phyloP scores from a whole-genome alignment of 1,140 invertebrate genomes.

The Hyposmocoma kahamanoa region DNA sequence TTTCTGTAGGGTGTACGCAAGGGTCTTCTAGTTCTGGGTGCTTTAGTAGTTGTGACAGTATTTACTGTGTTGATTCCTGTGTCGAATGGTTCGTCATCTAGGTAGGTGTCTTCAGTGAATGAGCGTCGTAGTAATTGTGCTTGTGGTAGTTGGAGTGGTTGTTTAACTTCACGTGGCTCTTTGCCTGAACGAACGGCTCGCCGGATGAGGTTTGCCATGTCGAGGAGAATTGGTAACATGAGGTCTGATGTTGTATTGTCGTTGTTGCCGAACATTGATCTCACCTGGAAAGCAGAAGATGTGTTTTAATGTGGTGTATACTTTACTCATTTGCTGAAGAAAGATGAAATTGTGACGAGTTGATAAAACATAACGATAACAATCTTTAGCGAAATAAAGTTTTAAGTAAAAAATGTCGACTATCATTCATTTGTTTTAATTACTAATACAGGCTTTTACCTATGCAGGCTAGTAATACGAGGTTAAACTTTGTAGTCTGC shows the following conservation, averaged over 20 bases:
- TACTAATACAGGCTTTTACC: too few species aligned
- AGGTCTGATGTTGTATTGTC: slow-evolving; percentile 73
- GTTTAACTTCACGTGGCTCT: slow-evolving; percentile 40
- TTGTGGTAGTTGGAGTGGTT: slow-evolving; percentile 34
- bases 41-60: slow-evolving; percentile 7
- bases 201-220: slow-evolving; percentile 77
- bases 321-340: too few species aligned
- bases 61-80: neutral
- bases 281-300: slow-evolving; percentile 75
- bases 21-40: slow-evolving; percentile 11
- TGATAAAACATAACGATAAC: too few species aligned
- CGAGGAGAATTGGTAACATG: slow-evolving; percentile 77
- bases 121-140: slow-evolving; percentile 56
- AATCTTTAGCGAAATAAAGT: too few species aligned
- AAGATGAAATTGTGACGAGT: too few species aligned
- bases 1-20: slow-evolving; percentile 6
- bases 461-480: too few species aligned
- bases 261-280: slow-evolving; percentile 74
- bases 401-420: too few species aligned
- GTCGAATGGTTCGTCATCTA: slow-evolving; percentile 22
- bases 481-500: too few species aligned
- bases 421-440: too few species aligned
- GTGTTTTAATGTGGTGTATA: too few species aligned
- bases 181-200: slow-evolving; percentile 57
- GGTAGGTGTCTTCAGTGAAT: slow-evolving; percentile 36